These are phyloP conservation scores for Bombus fervidus DNA, from an alignment of 1,140 invertebrate species.

Conservation along the genomic window DNA sequence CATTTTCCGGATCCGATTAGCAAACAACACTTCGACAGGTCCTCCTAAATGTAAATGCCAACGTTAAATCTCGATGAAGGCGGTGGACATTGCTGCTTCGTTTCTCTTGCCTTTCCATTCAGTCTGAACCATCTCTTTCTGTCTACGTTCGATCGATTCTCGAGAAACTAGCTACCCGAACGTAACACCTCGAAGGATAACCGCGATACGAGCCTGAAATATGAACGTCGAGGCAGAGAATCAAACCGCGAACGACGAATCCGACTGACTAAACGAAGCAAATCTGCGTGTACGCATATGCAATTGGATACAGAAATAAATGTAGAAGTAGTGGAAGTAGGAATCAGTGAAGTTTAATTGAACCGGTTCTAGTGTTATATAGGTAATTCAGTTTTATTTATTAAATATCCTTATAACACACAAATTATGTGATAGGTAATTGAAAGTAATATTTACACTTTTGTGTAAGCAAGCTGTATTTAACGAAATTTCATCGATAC, in stretches of 20 bases:
- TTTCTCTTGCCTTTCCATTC: not conserved
- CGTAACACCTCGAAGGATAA: not conserved
- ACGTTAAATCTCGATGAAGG: slow-evolving; percentile 71
- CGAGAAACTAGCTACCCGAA: slow-evolving; percentile 11
- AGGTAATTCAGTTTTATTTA: too few relatives aligned
- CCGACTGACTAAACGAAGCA: slow-evolving; percentile 7
- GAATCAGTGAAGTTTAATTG: too few relatives aligned
- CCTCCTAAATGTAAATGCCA: slow-evolving; percentile 79
- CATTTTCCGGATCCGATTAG: slow-evolving; percentile 75
- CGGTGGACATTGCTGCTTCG: not conserved
- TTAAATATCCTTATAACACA: too few relatives aligned
- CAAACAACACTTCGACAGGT: slow-evolving; percentile 65
- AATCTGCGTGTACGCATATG: not conserved
- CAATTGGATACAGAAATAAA: too few relatives aligned
- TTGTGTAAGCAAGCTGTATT: too few relatives aligned
- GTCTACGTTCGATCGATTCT: not conserved
- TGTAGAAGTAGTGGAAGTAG: too few relatives aligned
- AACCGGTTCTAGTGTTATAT: too few relatives aligned
- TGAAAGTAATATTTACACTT: too few relatives aligned
- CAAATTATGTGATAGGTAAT: too few relatives aligned
- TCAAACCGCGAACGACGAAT: not conserved
- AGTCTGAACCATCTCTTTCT: not conserved
- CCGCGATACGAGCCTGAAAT: not conserved
- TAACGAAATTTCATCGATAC: too few relatives aligned
- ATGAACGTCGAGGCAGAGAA: not conserved